Evolutionary conservation across 2,888 invertebrate genomes (phyloP).

Genomic region (Neoscelio sp.): DNA sequence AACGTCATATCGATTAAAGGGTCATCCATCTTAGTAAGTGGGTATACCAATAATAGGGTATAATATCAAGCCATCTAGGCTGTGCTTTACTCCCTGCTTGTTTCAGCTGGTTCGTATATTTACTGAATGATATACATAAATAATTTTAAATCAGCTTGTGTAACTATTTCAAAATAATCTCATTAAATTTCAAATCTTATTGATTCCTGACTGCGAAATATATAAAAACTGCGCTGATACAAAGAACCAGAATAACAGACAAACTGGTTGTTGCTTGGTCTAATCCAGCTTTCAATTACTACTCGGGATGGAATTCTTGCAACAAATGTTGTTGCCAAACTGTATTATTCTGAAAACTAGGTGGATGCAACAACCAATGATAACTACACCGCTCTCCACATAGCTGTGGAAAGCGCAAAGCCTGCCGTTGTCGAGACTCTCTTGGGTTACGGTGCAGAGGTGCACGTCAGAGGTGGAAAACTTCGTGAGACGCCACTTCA

Average conservation of each 20-base stretch:
- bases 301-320: constrained; percentile 29
- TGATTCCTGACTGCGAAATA: no score
- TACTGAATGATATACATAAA: no score
- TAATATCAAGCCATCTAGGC: constrained; percentile 16
- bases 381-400: constrained; percentile 98
- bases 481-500: constrained; percentile 97
- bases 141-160: constrained; percentile 3
- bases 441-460: constrained; percentile 98
- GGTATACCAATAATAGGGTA: constrained; percentile 3
- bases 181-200: no score
- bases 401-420: constrained; percentile 97
- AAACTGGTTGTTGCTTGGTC: constrained; percentile 49
- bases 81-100: constrained; percentile 17
- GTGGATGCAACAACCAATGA: constrained; percentile 85
- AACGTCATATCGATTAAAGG: constrained; percentile 31
- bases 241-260: constrained; percentile 43
- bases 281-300: constrained; percentile 51
- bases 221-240: constrained; percentile 23
- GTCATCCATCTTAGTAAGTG: constrained; percentile 29
- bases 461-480: constrained; percentile 96
- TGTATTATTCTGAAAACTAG: constrained; percentile 69
- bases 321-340: background rate
- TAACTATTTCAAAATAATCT: no score
- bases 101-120: background rate
- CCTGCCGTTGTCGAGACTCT: constrained; percentile 98